Evolutionary conservation across 2,113 vertebrate genomes (phyloP).

Genomic region (Noturus placidus): DNA sequence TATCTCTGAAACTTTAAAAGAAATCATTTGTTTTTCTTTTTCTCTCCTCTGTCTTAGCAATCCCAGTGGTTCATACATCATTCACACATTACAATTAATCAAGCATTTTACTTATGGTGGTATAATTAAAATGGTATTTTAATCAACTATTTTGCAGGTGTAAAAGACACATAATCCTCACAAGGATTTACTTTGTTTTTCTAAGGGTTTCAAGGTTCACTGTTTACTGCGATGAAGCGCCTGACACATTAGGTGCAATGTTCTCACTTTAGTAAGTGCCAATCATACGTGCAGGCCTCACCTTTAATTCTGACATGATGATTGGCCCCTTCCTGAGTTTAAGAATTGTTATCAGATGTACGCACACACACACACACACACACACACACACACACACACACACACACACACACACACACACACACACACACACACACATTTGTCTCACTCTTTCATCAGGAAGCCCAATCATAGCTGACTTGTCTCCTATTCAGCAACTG

Average conservation of each 20-base stretch:
- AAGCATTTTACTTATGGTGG: not conserved
- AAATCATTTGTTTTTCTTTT: not conserved
- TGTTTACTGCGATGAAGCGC: not conserved
- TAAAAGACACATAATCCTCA: not conserved
- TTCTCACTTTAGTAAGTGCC: slow-evolving; percentile 32
- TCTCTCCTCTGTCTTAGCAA: not conserved
- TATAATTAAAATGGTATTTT: not conserved
- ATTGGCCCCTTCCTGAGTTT: slow-evolving; percentile 39
- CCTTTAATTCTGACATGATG: slow-evolving; percentile 21
- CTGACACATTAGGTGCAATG: slow-evolving; percentile 48
- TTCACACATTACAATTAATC: not conserved
- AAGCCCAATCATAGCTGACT: slow-evolving; percentile 41
- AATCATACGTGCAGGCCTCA: slow-evolving; percentile 31
- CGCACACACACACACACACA: not conserved
- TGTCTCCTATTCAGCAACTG: slow-evolving; percentile 34
- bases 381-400: not conserved
- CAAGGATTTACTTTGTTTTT: not conserved
- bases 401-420: not conserved
- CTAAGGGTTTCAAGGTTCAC: not conserved
- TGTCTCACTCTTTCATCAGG: slow-evolving; percentile 37
- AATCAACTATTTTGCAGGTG: not conserved
- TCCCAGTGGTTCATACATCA: not conserved
- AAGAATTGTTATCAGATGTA: slow-evolving; percentile 33
- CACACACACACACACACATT: not conserved
- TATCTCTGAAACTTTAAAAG: not conserved